phyloP scores from a whole-genome alignment of 2,113 vertebrate genomes.

The Sylvilagus bachmani region DNA sequence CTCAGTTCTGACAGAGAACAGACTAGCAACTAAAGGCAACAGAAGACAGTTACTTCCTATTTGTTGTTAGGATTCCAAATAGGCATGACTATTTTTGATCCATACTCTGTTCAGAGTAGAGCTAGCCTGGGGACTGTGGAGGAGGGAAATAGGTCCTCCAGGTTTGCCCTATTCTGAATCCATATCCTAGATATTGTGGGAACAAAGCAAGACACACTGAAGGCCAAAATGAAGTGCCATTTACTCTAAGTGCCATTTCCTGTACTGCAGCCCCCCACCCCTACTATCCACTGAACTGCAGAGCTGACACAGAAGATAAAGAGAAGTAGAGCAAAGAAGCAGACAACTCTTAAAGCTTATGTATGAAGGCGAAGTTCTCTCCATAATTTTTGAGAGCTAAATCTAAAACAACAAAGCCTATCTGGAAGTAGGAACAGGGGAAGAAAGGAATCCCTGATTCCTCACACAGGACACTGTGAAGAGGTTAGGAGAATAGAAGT shows the following conservation, averaged over 20 bases:
- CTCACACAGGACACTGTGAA: not conserved
- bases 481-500: not conserved
- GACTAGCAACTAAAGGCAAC: not conserved
- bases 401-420: not conserved
- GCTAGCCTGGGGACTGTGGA: not conserved
- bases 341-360: not conserved
- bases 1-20: not conserved
- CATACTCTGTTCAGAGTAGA: not conserved
- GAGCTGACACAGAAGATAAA: not conserved
- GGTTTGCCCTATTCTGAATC: not conserved
- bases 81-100: not conserved
- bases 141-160: not conserved
- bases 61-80: not conserved
- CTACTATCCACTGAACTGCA: not conserved
- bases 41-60: not conserved
- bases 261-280: not conserved
- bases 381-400: not conserved
- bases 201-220: conserved; percentile 15
- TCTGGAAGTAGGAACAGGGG: no score
- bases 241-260: not conserved
- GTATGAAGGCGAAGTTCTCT: not conserved
- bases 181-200: not conserved
- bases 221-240: not conserved
- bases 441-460: not conserved
- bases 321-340: not conserved